These are phyloP conservation scores for Cossypha caffra DNA, from an alignment of 2,797 vertebrate species.

Conservation along the genomic window DNA sequence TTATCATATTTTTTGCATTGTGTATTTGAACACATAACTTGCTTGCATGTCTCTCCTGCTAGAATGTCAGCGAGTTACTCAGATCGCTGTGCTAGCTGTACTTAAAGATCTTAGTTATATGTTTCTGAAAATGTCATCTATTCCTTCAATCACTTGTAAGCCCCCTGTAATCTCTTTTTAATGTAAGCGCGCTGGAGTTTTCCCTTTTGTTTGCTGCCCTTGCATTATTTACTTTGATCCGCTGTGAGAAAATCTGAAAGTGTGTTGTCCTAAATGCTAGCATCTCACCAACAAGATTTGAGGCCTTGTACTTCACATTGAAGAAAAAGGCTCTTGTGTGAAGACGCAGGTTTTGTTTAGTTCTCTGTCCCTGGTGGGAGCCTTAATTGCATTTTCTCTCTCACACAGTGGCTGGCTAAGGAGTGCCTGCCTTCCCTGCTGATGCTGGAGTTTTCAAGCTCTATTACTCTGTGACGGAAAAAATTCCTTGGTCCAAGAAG, in stretches of 20 bases:
- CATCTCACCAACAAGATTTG: slow-evolving; percentile 82
- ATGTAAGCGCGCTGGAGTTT: slow-evolving; percentile 78
- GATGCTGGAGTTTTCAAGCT: slow-evolving; percentile 83
- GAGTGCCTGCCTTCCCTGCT: slow-evolving; percentile 83
- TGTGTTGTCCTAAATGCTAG: slow-evolving; percentile 84
- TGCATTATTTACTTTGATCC: slow-evolving; percentile 85
- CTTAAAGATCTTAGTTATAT: slow-evolving; percentile 75
- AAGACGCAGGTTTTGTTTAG: slow-evolving; percentile 82
- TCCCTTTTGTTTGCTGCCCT: slow-evolving; percentile 80
- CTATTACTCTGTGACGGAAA: slow-evolving; percentile 82
- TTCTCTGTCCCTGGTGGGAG: slow-evolving; percentile 84
- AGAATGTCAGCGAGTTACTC: slow-evolving; percentile 24
- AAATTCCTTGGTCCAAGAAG: slow-evolving; percentile 78
- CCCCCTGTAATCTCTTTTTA: slow-evolving; percentile 82
- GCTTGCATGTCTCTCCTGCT: slow-evolving; percentile 49
- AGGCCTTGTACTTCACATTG: slow-evolving; percentile 79
- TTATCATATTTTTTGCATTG: slow-evolving; percentile 9
- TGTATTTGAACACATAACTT: slow-evolving; percentile 18
- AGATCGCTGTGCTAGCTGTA: slow-evolving; percentile 62
- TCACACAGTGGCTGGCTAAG: slow-evolving; percentile 83
- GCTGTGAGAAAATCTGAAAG: slow-evolving; percentile 84
- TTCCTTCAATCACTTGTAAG: slow-evolving; percentile 81
- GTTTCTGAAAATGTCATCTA: slow-evolving; percentile 79
- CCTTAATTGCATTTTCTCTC: slow-evolving; percentile 87
- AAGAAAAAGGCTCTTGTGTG: slow-evolving; percentile 84